Base-by-base conservation (phyloP, 1,140 invertebrate species). In the Bombus haemorrhoidalis region DNA sequence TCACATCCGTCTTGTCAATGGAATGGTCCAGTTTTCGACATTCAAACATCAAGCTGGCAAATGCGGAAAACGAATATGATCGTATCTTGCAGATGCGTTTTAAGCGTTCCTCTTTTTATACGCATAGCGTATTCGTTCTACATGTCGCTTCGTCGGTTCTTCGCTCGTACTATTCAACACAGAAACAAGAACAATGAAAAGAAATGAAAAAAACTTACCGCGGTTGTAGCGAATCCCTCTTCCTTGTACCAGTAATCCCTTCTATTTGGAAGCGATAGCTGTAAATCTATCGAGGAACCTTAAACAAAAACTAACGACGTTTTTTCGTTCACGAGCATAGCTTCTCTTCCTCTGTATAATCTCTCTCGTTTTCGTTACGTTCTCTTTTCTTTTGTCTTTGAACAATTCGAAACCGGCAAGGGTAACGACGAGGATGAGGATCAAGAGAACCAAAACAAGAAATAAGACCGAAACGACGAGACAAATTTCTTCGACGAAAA, bases 271-370 rank as follows among this genome's bases (percentile, higher is more conserved):
- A 25, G 25, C 43, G 59, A 59, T 71, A 73, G 73, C 59, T 37
- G 62, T 28, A 37, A 53, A 22, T 73, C 13, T 53, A 73, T 73
- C 81, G 59, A 34, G 62, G 25, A 59, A 53, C 86, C 62, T 79
- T 87, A 90, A 53, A 81, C 69, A 69, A 77, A 80, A 59, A 77
- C 62, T 71, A 75, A 69, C 53, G 25, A 64, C 25, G 69, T 47
- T 13, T 69, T 76, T 74, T 68, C 88, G 81, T 84, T 77, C 82
- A 90, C 83, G 39, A 69, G 83, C 86, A 86, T 87, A 77, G 66
- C 43, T 86, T 83, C 47, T 39, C 57, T 43, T 68, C 68, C 87
- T 43, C 64, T 32, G 32, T 68, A 8, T 68, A 8, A 34, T 73
- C 39, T n/a, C 32, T 25, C 10, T 53, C 28, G 25, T 22, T 73